phyloP scores from a whole-genome alignment of 2,888 invertebrate species.

The Polymixis flavicincta region DNA sequence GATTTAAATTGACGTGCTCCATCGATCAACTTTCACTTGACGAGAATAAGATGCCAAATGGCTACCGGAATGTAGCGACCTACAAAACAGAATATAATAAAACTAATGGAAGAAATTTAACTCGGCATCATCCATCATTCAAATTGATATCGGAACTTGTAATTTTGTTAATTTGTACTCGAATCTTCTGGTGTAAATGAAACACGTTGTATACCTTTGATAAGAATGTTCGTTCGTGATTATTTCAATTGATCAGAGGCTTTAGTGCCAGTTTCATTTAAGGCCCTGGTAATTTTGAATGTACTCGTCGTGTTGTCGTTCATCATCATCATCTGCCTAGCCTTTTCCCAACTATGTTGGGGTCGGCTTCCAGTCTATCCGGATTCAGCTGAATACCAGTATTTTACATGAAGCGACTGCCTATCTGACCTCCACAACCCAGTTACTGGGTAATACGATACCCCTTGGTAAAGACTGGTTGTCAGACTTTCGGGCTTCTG shows the following conservation, averaged over 20 bases:
- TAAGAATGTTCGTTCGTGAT: background rate
- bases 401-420: no score
- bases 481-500: no score
- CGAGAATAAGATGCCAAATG: constrained; percentile 66
- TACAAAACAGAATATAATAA: constrained; percentile 68
- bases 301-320: no score
- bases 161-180: constrained; percentile 49
- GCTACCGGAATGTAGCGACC: constrained; percentile 76
- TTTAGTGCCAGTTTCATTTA: no score
- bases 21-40: constrained; percentile 82
- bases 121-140: constrained; percentile 58
- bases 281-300: no score
- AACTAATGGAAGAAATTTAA: constrained; percentile 69
- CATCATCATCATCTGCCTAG: no score
- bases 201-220: constrained; percentile 22
- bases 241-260: constrained; percentile 18
- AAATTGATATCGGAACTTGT: constrained; percentile 61
- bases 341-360: no score
- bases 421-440: no score
- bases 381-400: no score
- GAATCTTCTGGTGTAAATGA: constrained; percentile 36
- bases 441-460: no score
- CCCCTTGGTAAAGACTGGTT: no score
- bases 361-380: no score
- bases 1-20: constrained; percentile 62